phyloP scores from a whole-genome alignment of 2,113 vertebrate genomes.

The Dipodomys stephensi region DNA sequence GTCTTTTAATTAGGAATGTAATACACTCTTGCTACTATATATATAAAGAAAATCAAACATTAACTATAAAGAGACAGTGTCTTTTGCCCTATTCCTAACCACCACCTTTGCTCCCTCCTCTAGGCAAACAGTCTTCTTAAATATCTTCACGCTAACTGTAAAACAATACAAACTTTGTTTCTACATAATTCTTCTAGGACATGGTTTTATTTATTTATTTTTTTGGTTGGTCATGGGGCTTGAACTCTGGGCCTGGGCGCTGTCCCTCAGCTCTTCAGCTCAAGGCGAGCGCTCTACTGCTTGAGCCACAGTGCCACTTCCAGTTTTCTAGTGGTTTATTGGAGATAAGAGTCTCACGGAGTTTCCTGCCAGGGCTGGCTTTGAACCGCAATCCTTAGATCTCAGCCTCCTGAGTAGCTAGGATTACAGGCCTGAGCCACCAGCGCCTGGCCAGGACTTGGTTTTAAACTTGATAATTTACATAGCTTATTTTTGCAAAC shows the following conservation, averaged over 20 bases:
- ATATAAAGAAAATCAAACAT: background rate
- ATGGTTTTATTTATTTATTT: too few relatives aligned
- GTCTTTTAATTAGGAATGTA: background rate
- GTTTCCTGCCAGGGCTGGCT: too few relatives aligned
- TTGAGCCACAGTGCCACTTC: too few relatives aligned
- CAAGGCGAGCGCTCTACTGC: too few relatives aligned
- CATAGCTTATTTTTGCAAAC: background rate
- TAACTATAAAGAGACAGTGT: background rate
- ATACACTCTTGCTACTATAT: background rate
- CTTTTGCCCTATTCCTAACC: background rate
- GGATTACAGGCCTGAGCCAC: background rate
- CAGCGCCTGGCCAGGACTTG: background rate
- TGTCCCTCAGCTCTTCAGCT: too few relatives aligned
- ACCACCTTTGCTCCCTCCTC: background rate
- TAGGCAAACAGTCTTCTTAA: background rate
- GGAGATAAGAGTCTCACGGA: too few relatives aligned
- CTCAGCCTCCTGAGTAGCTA: background rate
- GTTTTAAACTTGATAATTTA: constrained; percentile 12
- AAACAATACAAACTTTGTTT: background rate
- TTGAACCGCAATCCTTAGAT: too few relatives aligned
- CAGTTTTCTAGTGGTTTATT: too few relatives aligned
- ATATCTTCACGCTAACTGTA: background rate
- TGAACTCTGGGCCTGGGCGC: too few relatives aligned
- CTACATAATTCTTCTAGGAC: background rate
- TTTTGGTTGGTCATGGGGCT: too few relatives aligned